Conservation (phyloP, 2,888 invertebrate species). For the Plusia festucae region DNA sequence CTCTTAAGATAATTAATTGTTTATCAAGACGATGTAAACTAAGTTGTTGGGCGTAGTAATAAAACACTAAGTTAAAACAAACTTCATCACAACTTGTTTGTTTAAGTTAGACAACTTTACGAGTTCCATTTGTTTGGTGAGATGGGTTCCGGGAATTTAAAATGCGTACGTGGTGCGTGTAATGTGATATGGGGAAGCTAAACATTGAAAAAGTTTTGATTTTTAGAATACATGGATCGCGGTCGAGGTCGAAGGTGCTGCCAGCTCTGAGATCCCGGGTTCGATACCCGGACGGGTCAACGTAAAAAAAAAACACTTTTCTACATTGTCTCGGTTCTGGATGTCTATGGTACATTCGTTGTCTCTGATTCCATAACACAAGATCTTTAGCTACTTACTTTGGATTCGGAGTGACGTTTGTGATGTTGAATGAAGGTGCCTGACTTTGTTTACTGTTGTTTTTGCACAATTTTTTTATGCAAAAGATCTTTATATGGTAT, state of each 20-base stretch:
- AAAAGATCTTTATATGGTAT: too few relatives aligned
- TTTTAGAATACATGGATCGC: not conserved
- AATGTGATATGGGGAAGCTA: not conserved
- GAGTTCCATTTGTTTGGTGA: conserved; percentile 51
- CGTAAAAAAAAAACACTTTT: too few relatives aligned
- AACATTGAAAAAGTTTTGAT: not conserved
- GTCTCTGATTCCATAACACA: too few relatives aligned
- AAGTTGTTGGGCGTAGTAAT: conserved; percentile 51
- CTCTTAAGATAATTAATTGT: conserved; percentile 54
- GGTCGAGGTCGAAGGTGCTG: too few relatives aligned
- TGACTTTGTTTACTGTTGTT: not conserved
- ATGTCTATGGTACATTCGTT: too few relatives aligned
- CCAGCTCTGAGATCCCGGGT: too few relatives aligned
- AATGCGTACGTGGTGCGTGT: conserved; percentile 4
- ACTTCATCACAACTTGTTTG: conserved; percentile 47
- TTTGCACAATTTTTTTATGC: not conserved
- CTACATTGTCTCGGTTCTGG: too few relatives aligned
- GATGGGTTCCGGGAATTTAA: conserved; percentile 14
- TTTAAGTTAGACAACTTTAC: conserved; percentile 43
- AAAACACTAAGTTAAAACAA: conserved; percentile 53
- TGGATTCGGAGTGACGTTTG: too few relatives aligned
- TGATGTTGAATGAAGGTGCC: too few relatives aligned
- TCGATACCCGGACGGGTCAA: too few relatives aligned
- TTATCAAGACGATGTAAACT: conserved; percentile 52
- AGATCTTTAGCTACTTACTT: too few relatives aligned